These are phyloP conservation scores for Enteromius anoplus DNA, from an alignment of 2,797 vertebrate genomes.

Conservation along the genomic window DNA sequence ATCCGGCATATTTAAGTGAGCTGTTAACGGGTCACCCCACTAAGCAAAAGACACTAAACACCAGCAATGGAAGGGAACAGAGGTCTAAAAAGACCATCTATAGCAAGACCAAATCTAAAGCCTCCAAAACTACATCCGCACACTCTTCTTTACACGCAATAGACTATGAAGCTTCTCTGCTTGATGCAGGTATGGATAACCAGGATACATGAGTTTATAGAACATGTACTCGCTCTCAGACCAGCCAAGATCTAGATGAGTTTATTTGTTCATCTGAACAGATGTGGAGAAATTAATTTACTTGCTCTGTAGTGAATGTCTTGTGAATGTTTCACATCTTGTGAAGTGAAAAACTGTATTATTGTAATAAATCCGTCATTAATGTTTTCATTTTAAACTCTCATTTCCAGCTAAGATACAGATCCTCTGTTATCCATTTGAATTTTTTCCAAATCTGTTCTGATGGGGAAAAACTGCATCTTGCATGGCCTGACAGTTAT, in stretches of 20 bases:
- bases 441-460: background rate
- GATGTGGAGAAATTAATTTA: background rate
- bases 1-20: slow-evolving; percentile 1
- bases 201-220: background rate
- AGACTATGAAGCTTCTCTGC: background rate
- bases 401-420: background rate
- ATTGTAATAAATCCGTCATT: background rate
- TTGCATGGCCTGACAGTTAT: background rate
- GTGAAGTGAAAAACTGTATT: background rate
- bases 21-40: background rate
- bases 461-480: background rate
- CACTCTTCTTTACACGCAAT: background rate
- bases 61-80: slow-evolving; percentile 22
- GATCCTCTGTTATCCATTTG: background rate
- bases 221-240: background rate
- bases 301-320: background rate
- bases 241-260: background rate
- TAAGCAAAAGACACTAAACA: background rate
- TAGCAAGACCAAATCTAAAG: slow-evolving; percentile 24
- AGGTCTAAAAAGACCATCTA: slow-evolving; percentile 28
- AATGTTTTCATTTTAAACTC: background rate
- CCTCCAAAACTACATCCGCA: slow-evolving; percentile 37
- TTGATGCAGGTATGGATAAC: slow-evolving; percentile 19
- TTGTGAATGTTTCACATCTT: background rate
- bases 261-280: background rate